Base-by-base conservation (phyloP, 1,140 invertebrate genomes). In the Zaprionus tsacasi region DNA sequence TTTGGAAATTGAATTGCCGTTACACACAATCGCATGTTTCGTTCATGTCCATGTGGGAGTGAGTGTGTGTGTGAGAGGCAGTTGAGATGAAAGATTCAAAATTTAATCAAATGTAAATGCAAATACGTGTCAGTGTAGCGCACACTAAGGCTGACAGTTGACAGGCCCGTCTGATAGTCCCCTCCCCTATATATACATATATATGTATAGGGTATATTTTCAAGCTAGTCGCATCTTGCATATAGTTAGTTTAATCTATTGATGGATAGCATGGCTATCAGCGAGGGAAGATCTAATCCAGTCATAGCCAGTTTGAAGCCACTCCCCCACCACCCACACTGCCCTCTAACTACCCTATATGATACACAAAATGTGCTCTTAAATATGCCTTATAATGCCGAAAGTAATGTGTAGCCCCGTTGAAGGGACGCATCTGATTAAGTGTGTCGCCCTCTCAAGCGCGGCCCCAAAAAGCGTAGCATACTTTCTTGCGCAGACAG, bases 51-150 rank as follows among this genome's bases (percentile, higher is more conserved):
- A 13, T 10, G n/a, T 13, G 17, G 6, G 15, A n/a, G n/a, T n/a
- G n/a, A n/a, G n/a, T n/a, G n/a, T n/a, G n/a, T n/a, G n/a, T 10
- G n/a, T 13, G 17, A 2, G 15, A 8, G 57, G 65, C 58, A 57
- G 40, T 63, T 30, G 40, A 70, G 57, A 63, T 74, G 66, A 63
- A 63, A 70, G 71, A 74, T 74, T 57, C 66, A 38, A 56, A 74
- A 74, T 74, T 74, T 74, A 74, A 74, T 74, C 71, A 74, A 70
- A 63, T 74, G 71, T 56, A 73, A 69, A 73, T 69, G 70, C 70
- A 73, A 73, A 73, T 56, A 36, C 65, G 50, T 69, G 38, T 56
- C 58, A 70, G 15, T 40, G 45, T 6, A 27, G 21, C 36, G 56
- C 60, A 63, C 40, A 61, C 57, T 61, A 52, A 70, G 40, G 13